Conservation (phyloP, 2,113 vertebrate species). For the Etheostoma cragini region DNA sequence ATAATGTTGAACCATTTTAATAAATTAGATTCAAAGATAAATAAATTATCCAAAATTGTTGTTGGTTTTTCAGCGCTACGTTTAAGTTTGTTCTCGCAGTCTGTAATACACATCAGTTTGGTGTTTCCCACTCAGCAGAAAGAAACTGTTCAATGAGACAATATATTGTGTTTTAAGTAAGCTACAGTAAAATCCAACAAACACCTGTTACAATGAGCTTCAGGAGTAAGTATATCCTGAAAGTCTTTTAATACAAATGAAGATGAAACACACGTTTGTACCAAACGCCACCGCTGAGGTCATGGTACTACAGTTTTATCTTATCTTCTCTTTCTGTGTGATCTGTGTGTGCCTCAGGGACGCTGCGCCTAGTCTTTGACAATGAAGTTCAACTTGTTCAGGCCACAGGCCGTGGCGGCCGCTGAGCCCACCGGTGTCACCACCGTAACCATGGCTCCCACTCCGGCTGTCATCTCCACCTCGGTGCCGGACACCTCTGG, state of each 20-base stretch:
- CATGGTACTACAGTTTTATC: background rate
- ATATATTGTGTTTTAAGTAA: background rate
- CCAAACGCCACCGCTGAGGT: background rate
- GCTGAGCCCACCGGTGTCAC: constrained; percentile 78
- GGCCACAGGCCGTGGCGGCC: constrained; percentile 80
- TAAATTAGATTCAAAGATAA: background rate
- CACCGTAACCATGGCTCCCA: constrained; percentile 75
- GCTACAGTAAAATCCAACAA: background rate
- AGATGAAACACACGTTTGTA: background rate
- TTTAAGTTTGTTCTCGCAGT: background rate
- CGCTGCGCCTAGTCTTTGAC: constrained; percentile 68
- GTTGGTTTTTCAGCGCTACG: background rate
- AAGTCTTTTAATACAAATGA: background rate
- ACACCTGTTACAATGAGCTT: background rate
- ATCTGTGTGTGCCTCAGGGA: constrained; percentile 57
- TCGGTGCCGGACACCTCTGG: constrained; percentile 80
- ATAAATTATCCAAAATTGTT: background rate
- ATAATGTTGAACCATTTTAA: no score
- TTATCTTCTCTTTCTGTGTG: background rate
- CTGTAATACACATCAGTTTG: background rate
- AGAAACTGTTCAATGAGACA: background rate
- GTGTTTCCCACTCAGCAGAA: background rate
- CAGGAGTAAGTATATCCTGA: background rate
- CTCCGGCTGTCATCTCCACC: constrained; percentile 74
- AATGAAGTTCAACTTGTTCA: constrained; percentile 93